A percentile compares a stretch with the other conserved stretches of the same genome.
phyloP scores from a whole-genome alignment of 2,888 invertebrate genomes.

The Patella depressa region DNA sequence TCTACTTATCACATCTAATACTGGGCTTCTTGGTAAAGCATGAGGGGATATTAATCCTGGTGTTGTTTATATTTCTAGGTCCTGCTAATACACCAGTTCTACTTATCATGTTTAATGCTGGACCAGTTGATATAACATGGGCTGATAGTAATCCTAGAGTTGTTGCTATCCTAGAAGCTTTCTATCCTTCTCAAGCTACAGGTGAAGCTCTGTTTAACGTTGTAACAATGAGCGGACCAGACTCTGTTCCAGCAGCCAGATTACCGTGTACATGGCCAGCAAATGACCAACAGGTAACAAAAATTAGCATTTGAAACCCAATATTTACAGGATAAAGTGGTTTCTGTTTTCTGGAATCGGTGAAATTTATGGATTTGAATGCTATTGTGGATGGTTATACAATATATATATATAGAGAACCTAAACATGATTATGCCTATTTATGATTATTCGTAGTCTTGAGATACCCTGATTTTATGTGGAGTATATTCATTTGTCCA shows the following conservation, averaged over 20 bases:
- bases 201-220: constrained; percentile 57
- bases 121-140: constrained; percentile 49
- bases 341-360: no score
- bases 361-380: no score
- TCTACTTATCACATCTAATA: constrained; percentile 60
- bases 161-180: constrained; percentile 55
- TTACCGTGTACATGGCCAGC: constrained; percentile 64
- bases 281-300: constrained; percentile 21
- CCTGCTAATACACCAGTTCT: constrained; percentile 42
- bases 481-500: no score
- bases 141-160: constrained; percentile 40
- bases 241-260: constrained; percentile 58
- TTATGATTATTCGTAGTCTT: no score
- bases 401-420: no score
- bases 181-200: constrained; percentile 63
- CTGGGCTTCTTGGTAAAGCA: constrained; percentile 53
- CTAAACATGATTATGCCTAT: no score
- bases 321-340: no score
- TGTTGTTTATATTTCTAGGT: constrained; percentile 32
- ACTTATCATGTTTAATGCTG: constrained; percentile 51
- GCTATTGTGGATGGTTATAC: no score
- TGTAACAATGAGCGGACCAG: constrained; percentile 40
- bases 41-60: constrained; percentile 35
- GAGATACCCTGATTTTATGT: no score
- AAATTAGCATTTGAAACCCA: no score